Base-by-base conservation (phyloP, 2,113 vertebrate genomes). In the Leptocoma aspasia region DNA sequence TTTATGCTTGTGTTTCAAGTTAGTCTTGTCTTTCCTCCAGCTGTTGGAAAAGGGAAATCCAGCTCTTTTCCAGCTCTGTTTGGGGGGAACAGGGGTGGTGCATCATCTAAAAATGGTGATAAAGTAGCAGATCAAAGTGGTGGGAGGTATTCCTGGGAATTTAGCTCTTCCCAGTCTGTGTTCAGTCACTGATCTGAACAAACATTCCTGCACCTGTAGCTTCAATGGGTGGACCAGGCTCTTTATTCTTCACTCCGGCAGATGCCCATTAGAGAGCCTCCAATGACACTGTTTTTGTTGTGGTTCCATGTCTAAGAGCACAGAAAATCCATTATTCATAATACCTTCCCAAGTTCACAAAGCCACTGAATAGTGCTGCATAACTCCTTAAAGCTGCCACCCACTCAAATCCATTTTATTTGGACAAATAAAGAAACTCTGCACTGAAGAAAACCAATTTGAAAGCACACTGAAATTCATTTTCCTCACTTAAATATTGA, bases 401-500 rank as follows among this genome's bases (percentile, higher is more conserved):
- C 87, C 92, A 87, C 92, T 94, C 91, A 93, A 95, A 97, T 93
- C 76, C 82, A 50, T 97, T 86, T 89, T 68, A 70, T 95, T 94
- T 93, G 92, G 89, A 95, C 65, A 86, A 97, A 94, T 82, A 81
- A 80, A 79, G 86, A 81, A 94, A 77, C 68, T 76, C 81, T 50
- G 68, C 70, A 26, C 78, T 85, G 80, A 90, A 94, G 61, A 95
- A 94, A 97, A 96, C 28, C 64, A 96, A 93, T 95, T 84, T 96
- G 89, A 83, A 86, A 94, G 90, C 63, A 86, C 63, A 59, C 87
- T 90, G 86, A 71, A 95, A 92, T 95, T 75, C 30, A 81, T 96
- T 97, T 95, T 93, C 88, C 68, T 92, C 94, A 79, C 81, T 95
- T 97, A 75, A 94, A 95, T 96, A 97, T 94, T 96, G 72, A 81